A percentile compares a stretch with the other conserved stretches of the same genome.
Conservation (phyloP, 2,888 invertebrate genomes). For the Clistopyga incitator region DNA sequence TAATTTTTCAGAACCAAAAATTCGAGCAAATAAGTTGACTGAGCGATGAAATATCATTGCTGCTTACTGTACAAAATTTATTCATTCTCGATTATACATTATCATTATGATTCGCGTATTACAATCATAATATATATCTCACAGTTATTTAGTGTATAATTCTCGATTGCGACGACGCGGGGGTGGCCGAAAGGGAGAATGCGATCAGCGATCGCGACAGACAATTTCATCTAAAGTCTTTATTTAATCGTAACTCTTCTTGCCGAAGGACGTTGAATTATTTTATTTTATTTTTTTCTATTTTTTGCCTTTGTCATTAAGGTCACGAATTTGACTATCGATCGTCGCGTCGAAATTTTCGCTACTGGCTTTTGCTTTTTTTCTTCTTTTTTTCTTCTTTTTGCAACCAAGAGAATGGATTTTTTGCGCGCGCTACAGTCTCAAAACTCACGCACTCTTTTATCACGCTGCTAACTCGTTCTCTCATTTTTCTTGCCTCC, state of each 20-base stretch:
- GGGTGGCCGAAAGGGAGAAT: background rate
- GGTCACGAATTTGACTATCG: slow-evolving; percentile 12
- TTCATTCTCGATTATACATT: slow-evolving; percentile 55
- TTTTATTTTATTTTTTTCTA: slow-evolving; percentile 14
- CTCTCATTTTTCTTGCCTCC: too few species aligned
- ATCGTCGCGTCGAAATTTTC: background rate
- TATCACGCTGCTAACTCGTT: background rate
- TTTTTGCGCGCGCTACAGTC: slow-evolving; percentile 16
- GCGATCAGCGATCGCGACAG: slow-evolving; percentile 20
- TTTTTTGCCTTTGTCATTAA: slow-evolving; percentile 4
- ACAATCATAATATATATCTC: slow-evolving; percentile 49
- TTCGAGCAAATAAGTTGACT: background rate
- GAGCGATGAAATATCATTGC: slow-evolving; percentile 8
- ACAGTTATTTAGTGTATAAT: slow-evolving; percentile 28
- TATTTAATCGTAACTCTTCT: slow-evolving; percentile 6
- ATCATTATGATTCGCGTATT: slow-evolving; percentile 45
- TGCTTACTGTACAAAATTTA: slow-evolving; percentile 69
- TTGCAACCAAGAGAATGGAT: background rate
- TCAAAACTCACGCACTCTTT: slow-evolving; percentile 14
- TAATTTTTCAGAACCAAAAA: slow-evolving; percentile 20
- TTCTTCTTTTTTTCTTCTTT: background rate
- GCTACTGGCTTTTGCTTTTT: background rate
- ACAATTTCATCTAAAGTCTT: slow-evolving; percentile 7
- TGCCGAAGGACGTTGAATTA: too few species aligned
- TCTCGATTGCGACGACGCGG: slow-evolving; percentile 41